Evolutionary conservation across 1,140 invertebrate species (phyloP).

Genomic region (Vollenhovia emeryi): DNA sequence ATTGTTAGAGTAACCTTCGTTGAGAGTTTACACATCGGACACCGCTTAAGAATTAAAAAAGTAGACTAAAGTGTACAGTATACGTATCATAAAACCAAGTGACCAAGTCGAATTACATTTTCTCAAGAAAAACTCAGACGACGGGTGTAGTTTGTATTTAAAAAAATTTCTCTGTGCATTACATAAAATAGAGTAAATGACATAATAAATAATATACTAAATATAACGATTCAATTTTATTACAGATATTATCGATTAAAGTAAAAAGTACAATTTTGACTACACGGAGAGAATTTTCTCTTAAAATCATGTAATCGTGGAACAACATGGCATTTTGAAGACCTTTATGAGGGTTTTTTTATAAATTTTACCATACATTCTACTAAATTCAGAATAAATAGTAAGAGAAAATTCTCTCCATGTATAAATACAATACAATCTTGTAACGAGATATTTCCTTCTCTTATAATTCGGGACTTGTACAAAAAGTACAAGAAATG

Average conservation of each 20-base stretch:
- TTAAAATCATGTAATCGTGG: no score
- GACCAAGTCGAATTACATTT: neutral
- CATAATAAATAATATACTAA: neutral
- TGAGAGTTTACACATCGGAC: slow-evolving; percentile 47
- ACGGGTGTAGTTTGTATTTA: neutral
- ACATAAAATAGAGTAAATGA: neutral
- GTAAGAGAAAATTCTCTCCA: no score
- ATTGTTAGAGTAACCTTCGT: slow-evolving; percentile 33
- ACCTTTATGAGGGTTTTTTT: no score
- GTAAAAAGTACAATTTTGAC: neutral
- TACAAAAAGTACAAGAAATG: neutral
- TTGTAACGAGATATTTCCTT: neutral
- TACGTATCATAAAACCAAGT: slow-evolving; percentile 11
- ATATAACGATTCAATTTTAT: neutral
- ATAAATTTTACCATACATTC: no score
- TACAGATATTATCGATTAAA: neutral
- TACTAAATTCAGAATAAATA: no score
- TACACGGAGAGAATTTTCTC: no score
- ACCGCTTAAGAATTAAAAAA: slow-evolving; percentile 52
- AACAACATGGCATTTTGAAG: no score
- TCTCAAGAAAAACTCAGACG: neutral
- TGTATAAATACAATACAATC: no score
- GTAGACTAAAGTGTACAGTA: slow-evolving; percentile 15
- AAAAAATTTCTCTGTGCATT: neutral
- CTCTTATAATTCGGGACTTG: neutral